These are phyloP conservation scores for Ptychochromis oligacanthus DNA, from an alignment of 2,113 vertebrate genomes.

Conservation along the genomic window DNA sequence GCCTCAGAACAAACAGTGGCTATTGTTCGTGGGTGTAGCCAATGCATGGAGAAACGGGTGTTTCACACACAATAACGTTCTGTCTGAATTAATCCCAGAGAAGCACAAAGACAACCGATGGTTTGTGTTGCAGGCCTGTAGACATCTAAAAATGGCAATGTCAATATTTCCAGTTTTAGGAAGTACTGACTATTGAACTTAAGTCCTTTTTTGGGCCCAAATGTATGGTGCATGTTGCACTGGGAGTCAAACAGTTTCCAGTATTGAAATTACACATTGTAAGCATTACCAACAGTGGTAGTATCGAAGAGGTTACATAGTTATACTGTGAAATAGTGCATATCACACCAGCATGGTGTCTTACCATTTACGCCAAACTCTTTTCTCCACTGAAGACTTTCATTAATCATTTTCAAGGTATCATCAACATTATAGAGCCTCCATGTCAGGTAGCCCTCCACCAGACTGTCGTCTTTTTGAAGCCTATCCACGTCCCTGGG, in stretches of 20 bases:
- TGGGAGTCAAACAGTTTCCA: background rate
- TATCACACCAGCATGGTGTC: constrained; percentile 15
- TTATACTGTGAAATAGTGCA: background rate
- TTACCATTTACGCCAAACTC: constrained; percentile 91
- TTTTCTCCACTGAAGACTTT: constrained; percentile 95
- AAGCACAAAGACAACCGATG: constrained; percentile 37
- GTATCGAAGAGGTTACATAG: background rate
- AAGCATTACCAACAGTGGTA: background rate
- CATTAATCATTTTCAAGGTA: constrained; percentile 95
- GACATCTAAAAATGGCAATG: constrained; percentile 15
- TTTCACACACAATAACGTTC: constrained; percentile 58
- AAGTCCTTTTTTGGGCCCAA: background rate
- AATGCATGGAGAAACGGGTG: constrained; percentile 10
- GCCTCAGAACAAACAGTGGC: constrained; percentile 25
- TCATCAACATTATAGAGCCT: constrained; percentile 87
- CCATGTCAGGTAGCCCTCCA: constrained; percentile 89
- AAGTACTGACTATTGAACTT: background rate
- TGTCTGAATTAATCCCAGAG: constrained; percentile 44
- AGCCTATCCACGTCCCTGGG: constrained; percentile 91
- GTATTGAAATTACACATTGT: background rate
- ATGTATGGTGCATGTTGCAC: background rate
- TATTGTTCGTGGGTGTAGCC: constrained; percentile 44
- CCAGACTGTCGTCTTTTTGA: constrained; percentile 85
- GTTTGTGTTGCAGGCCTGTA: constrained; percentile 24
- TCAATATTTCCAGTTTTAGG: constrained; percentile 19